Evolutionary conservation across 1,140 invertebrate genomes (phyloP).

Genomic region (Philotrypesis tridentata): DNA sequence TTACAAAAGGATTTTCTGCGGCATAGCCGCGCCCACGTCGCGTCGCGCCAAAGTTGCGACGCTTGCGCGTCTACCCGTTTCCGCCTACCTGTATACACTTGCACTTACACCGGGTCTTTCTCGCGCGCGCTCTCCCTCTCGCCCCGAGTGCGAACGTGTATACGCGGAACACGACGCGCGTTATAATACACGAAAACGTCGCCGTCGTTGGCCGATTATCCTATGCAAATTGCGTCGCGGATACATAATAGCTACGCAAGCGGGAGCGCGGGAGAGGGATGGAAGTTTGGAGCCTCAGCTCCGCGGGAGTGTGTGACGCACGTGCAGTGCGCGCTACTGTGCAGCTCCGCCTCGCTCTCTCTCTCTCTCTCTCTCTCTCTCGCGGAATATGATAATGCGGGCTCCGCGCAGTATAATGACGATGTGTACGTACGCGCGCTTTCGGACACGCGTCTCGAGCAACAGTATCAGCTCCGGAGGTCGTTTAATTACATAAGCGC

Average conservation of each 20-base stretch:
- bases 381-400: too few relatives aligned
- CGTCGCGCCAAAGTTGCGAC: slow-evolving; percentile 4
- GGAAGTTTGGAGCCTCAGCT: slow-evolving; percentile 12
- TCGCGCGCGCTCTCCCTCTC: too few relatives aligned
- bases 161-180: not conserved
- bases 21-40: not conserved
- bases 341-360: not conserved
- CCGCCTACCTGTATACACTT: too few relatives aligned
- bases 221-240: slow-evolving; percentile 37
- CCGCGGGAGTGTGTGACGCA: not conserved
- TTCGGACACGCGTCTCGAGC: too few relatives aligned
- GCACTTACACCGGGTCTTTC: too few relatives aligned
- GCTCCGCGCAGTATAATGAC: too few relatives aligned
- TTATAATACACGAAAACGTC: not conserved
- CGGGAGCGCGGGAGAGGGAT: slow-evolving; percentile 14
- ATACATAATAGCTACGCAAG: slow-evolving; percentile 12
- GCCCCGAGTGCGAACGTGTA: not conserved
- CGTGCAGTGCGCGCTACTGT: not conserved
- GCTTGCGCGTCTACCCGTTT: not conserved
- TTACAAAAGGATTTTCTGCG: slow-evolving; percentile 9
- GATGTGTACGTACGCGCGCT: too few relatives aligned
- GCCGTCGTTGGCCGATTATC: slow-evolving; percentile 23
- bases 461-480: too few relatives aligned
- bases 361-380: not conserved
- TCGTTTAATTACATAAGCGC: too few relatives aligned